phyloP scores from a whole-genome alignment of 1,140 invertebrate species.

The Teleogryllus occipitalis region DNA sequence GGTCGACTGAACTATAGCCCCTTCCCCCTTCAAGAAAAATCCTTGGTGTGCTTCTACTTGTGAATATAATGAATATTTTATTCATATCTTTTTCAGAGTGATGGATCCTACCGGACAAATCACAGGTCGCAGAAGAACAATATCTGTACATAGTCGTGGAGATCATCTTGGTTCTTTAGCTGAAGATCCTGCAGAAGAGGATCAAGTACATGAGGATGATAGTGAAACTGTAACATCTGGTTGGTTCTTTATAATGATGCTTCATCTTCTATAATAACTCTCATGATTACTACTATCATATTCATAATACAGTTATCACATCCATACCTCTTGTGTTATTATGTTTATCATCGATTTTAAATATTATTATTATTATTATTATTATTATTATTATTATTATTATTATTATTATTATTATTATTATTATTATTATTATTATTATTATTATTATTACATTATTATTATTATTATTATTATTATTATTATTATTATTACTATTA shows the following conservation, averaged over 20 bases:
- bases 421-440: not conserved
- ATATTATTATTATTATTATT: not conserved
- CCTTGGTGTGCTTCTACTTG: not conserved
- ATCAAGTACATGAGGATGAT: slow-evolving; percentile 45
- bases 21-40: not conserved
- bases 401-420: too few species aligned
- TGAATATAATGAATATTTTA: slow-evolving; percentile 15
- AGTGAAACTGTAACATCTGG: slow-evolving; percentile 53
- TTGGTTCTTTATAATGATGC: not conserved
- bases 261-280: too few species aligned
- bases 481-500: too few species aligned
- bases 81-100: slow-evolving; percentile 34
- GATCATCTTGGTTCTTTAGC: slow-evolving; percentile 51
- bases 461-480: not conserved
- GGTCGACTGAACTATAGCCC: too few species aligned
- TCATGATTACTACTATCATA: too few species aligned
- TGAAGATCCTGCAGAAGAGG: slow-evolving; percentile 52
- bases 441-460: not conserved
- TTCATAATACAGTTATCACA: too few species aligned
- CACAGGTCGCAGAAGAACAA: slow-evolving; percentile 49
- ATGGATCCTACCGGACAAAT: slow-evolving; percentile 50
- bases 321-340: not conserved
- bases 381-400: too few species aligned
- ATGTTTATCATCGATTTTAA: not conserved
- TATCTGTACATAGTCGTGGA: slow-evolving; percentile 46